Evolutionary conservation across 2,113 vertebrate species (phyloP).

Genomic region (Salminus brasiliensis): DNA sequence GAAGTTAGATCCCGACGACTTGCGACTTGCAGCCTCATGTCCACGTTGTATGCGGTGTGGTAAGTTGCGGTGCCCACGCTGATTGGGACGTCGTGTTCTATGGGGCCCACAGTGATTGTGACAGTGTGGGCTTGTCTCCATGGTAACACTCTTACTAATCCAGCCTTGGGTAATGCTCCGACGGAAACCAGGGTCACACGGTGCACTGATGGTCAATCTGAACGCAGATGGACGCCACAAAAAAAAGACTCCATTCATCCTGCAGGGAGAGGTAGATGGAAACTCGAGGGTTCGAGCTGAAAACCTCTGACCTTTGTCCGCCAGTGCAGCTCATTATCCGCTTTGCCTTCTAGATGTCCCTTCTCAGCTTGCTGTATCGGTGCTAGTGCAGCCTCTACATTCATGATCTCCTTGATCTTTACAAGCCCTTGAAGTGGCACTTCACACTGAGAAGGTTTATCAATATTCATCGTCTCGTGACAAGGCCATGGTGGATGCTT

Average conservation of each 20-base stretch:
- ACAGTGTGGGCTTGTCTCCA: constrained; percentile 44
- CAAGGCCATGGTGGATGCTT: not conserved
- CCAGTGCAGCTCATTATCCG: not conserved
- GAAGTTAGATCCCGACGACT: too few species aligned
- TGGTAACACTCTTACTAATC: constrained; percentile 44
- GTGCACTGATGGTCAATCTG: constrained; percentile 7
- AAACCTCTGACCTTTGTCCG: not conserved
- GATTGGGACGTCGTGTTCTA: constrained; percentile 32
- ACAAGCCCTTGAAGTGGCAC: not conserved
- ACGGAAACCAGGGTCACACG: constrained; percentile 37
- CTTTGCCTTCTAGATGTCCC: not conserved
- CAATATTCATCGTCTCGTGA: constrained; percentile 22
- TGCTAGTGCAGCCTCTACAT: not conserved
- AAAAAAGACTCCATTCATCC: constrained; percentile 15
- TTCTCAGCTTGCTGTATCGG: not conserved
- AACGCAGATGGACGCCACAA: not conserved
- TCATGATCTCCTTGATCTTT: not conserved
- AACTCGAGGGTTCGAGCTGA: not conserved
- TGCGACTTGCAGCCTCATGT: constrained; percentile 1
- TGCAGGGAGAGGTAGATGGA: not conserved
- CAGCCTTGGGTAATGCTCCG: constrained; percentile 39
- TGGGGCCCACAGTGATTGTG: constrained; percentile 18
- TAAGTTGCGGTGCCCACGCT: constrained; percentile 31
- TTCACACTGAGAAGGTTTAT: not conserved
- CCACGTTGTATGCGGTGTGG: constrained; percentile 13